A percentile compares a stretch with the other conserved stretches of the same genome.
Conservation (phyloP, 2,797 vertebrate genomes). For the Delichon dasypus region DNA sequence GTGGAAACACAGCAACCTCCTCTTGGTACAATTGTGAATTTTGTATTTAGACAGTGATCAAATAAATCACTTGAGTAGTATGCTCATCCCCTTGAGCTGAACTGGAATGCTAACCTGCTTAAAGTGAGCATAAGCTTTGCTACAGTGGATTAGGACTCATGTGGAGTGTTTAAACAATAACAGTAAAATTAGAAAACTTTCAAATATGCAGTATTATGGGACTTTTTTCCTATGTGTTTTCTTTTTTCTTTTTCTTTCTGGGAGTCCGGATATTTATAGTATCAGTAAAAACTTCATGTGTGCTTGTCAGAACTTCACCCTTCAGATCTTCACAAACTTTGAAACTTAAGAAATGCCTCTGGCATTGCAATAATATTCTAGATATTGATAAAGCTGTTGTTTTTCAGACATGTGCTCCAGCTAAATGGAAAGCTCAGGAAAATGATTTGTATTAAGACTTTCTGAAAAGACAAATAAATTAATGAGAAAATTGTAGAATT, state of each 20-base stretch:
- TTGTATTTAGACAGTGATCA: constrained; percentile 19
- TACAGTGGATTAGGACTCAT: not conserved
- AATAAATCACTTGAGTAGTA: not conserved
- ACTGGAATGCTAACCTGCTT: constrained; percentile 53
- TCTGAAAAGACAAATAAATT: not conserved
- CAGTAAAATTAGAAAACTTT: constrained; percentile 1
- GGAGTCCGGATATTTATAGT: not conserved
- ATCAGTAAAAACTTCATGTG: not conserved
- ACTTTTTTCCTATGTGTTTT: not conserved
- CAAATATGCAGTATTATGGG: not conserved
- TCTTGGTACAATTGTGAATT: not conserved
- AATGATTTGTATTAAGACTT: not conserved
- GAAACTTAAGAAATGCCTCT: not conserved
- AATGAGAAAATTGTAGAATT: not conserved
- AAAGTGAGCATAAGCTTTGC: constrained; percentile 10
- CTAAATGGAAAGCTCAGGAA: not conserved
- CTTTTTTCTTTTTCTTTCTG: not conserved
- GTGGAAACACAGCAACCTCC: not conserved
- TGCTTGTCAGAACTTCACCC: not conserved
- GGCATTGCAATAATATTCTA: not conserved
- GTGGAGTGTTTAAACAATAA: constrained; percentile 9
- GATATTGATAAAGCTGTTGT: not conserved
- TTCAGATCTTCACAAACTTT: not conserved
- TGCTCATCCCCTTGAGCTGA: constrained; percentile 40
- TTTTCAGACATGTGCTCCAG: not conserved